Evolutionary conservation across 2,888 invertebrate genomes (phyloP).

Genomic region (Thymelicus lineola): DNA sequence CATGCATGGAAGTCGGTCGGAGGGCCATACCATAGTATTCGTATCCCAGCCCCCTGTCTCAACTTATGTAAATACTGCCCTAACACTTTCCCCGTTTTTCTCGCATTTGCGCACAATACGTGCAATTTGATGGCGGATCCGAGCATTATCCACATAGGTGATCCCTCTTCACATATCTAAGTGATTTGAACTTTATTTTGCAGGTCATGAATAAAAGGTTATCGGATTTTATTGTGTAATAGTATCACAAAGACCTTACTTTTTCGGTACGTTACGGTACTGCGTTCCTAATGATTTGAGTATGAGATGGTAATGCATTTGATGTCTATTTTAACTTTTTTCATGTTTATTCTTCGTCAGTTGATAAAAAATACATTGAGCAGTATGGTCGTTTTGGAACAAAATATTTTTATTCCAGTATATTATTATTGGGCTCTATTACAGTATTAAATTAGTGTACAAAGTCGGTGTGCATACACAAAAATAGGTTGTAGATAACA

Average conservation of each 20-base stretch:
- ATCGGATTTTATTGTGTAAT: constrained; percentile 45
- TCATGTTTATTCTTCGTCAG: no score
- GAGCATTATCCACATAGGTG: constrained; percentile 72
- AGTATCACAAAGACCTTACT: constrained; percentile 14
- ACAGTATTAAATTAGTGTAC: no score
- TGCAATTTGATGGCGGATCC: constrained; percentile 79
- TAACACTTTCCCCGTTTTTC: constrained; percentile 82
- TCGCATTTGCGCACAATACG: constrained; percentile 81
- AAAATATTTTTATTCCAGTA: no score
- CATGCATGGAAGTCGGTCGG: constrained; percentile 71
- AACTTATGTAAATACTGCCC: constrained; percentile 82
- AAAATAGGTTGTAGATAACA: no score
- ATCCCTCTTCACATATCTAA: constrained; percentile 61
- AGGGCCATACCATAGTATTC: constrained; percentile 75
- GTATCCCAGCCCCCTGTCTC: constrained; percentile 78
- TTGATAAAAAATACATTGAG: no score
- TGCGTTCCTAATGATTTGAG: neutral
- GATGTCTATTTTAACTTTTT: neutral
- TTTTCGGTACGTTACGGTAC: neutral
- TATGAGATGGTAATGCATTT: neutral
- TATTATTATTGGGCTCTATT: no score
- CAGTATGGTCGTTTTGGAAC: no score
- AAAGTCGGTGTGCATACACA: no score
- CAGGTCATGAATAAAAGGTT: constrained; percentile 55
- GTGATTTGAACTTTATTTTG: constrained; percentile 69